Evolutionary conservation across 2,888 invertebrate genomes (phyloP).

Genomic region (Rapana venosa): DNA sequence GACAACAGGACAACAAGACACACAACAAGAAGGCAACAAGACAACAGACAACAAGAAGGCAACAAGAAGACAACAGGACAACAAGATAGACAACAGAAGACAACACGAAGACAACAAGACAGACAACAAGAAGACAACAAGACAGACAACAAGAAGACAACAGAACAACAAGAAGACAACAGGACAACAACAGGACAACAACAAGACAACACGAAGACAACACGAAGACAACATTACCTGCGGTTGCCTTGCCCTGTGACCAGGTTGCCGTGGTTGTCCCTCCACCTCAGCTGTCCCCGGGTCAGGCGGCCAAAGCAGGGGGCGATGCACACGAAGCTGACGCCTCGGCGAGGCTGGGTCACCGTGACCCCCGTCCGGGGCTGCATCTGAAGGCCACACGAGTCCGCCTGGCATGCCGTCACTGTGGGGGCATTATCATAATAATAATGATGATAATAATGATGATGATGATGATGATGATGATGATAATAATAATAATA

Average conservation of each 20-base stretch:
- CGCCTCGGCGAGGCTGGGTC: neutral
- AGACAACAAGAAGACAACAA: neutral
- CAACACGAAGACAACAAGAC: neutral
- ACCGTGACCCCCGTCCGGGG: neutral
- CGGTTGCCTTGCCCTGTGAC: neutral
- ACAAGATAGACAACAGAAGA: neutral
- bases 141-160: too few relatives aligned
- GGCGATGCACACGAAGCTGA: constrained; percentile 31
- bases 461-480: neutral
- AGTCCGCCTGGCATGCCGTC: neutral
- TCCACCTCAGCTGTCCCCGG: constrained; percentile 35
- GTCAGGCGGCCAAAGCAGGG: constrained; percentile 33
- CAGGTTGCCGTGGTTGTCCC: neutral
- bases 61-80: too few relatives aligned
- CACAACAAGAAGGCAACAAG: too few relatives aligned
- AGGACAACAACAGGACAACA: too few relatives aligned
- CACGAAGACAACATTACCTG: neutral
- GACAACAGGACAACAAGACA: too few relatives aligned
- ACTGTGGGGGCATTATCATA: neutral
- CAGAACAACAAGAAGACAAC: too few relatives aligned
- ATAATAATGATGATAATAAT: neutral
- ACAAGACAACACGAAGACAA: neutral
- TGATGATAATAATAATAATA: neutral
- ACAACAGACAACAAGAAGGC: too few relatives aligned
- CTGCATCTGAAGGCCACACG: neutral